Evolutionary conservation across 2,113 vertebrate genomes (phyloP), one percentile per base, ranked within the genome.

Genomic region (Lethenteron camtschaticum): DNA sequence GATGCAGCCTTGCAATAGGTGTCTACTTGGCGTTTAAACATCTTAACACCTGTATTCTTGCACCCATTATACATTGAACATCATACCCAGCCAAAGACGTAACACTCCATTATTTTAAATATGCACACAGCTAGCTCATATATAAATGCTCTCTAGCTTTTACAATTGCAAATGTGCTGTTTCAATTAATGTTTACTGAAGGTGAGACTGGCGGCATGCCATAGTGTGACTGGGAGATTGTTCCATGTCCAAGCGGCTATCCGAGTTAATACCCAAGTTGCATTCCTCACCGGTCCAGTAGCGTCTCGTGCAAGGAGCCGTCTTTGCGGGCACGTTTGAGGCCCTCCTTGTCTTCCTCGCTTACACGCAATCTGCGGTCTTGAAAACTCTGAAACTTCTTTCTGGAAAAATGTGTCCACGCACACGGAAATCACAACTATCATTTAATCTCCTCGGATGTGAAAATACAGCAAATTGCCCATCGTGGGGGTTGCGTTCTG

Each of bases 381-480:
- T 99, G 92, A 78, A 95, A 99, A 77, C 92, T 96, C 81, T 99
- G 94, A 76, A 95, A 99, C 79, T 96, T 96, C 76, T 89, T 96
- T 73, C 94, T 96, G 82, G 70, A 76, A 78, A 11, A 70, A 55
- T 68, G 63, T 55, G 24, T 14, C 10, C 69, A 69, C 12, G 55
- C 58, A 57, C 68, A 71, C 41, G 41, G 41, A 71, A 9, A 24
- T 12, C 12, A 13, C 6, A 41, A 57, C 4, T 69, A 13, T 59
- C 57, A 57, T 12, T 14, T 5, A 68, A n/a, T 11, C 68, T 70
- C 41, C 13, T 9, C 59, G 68, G 57, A 13, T n/a, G n/a, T 59
- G 55, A 55, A 11, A 55, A 55, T 57, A 18, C 57, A 63, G 58
- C 41, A 41, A 41, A 41, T 41, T 41, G 41, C 41, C 41, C 41